phyloP scores from a whole-genome alignment of 2,113 vertebrate species.

The Scartelaos histophorus region DNA sequence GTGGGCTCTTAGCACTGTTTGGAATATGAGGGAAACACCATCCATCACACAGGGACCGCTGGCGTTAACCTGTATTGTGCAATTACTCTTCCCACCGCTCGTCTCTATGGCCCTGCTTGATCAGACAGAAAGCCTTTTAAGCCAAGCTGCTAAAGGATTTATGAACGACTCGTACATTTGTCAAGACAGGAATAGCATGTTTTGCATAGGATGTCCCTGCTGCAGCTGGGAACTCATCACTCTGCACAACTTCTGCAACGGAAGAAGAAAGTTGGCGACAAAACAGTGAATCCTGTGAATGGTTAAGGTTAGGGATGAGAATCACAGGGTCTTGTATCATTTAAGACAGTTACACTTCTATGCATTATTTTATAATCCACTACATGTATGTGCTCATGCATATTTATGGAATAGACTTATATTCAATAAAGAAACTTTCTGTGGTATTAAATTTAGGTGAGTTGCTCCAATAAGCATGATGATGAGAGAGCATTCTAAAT shows the following conservation, averaged over 20 bases:
- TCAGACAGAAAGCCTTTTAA: constrained; percentile 42
- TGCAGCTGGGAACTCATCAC: constrained; percentile 6
- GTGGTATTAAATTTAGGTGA: too few species aligned
- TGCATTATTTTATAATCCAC: too few species aligned
- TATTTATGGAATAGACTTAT: too few species aligned
- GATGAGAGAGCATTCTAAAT: too few species aligned
- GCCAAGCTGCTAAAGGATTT: constrained; percentile 26
- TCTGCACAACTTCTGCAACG: constrained; percentile 21
- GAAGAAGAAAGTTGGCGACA: not conserved
- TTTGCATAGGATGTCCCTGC: not conserved
- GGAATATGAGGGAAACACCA: constrained; percentile 36
- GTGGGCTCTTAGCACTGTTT: constrained; percentile 41
- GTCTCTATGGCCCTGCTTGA: constrained; percentile 38
- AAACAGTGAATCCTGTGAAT: not conserved
- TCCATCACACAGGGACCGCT: constrained; percentile 44
- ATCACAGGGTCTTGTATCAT: not conserved
- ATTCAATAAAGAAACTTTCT: too few species aligned
- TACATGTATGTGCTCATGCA: too few species aligned
- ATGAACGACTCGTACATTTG: constrained; percentile 17
- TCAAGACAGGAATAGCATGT: constrained; percentile 9
- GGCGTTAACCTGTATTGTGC: constrained; percentile 36
- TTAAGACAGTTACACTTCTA: too few species aligned
- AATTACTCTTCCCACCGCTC: constrained; percentile 39
- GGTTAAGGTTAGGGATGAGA: not conserved
- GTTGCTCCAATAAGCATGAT: too few species aligned